A percentile compares a stretch with the other conserved stretches of the same genome.
phyloP scores from a whole-genome alignment of 2,113 vertebrate species.

The Caranx ignobilis region DNA sequence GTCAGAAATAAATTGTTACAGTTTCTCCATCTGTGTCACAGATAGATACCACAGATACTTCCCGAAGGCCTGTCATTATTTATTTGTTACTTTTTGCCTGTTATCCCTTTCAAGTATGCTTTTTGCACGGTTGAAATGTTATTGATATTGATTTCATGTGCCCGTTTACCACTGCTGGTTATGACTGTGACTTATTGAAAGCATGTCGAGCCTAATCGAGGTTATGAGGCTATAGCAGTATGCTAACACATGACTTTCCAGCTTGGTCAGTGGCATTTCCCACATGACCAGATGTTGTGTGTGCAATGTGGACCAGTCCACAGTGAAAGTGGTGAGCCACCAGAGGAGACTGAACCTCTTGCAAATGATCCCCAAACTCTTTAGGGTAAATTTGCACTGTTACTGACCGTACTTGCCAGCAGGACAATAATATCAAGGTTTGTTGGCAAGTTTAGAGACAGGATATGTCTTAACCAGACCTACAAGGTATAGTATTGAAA shows the following conservation, averaged over 20 bases:
- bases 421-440: background rate
- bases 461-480: slow-evolving; percentile 5
- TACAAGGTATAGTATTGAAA: background rate
- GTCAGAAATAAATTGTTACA: slow-evolving; percentile 72
- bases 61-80: slow-evolving; percentile 52
- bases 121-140: slow-evolving; percentile 22
- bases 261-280: slow-evolving; percentile 54
- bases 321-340: slow-evolving; percentile 35
- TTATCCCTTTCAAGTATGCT: slow-evolving; percentile 51
- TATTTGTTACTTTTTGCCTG: slow-evolving; percentile 56
- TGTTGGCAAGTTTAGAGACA: slow-evolving; percentile 1
- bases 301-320: slow-evolving; percentile 12
- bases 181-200: slow-evolving; percentile 51
- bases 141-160: slow-evolving; percentile 44
- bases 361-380: slow-evolving; percentile 9
- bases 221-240: slow-evolving; percentile 21
- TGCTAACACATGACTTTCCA: slow-evolving; percentile 45
- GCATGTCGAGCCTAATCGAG: slow-evolving; percentile 39
- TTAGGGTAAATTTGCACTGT: background rate
- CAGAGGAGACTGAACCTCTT: slow-evolving; percentile 23
- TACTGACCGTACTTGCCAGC: background rate
- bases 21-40: slow-evolving; percentile 70
- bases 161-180: slow-evolving; percentile 49
- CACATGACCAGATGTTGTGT: slow-evolving; percentile 43
- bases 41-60: slow-evolving; percentile 69